Conservation (phyloP, 2,113 vertebrate genomes). For the Toxotes jaculatrix region DNA sequence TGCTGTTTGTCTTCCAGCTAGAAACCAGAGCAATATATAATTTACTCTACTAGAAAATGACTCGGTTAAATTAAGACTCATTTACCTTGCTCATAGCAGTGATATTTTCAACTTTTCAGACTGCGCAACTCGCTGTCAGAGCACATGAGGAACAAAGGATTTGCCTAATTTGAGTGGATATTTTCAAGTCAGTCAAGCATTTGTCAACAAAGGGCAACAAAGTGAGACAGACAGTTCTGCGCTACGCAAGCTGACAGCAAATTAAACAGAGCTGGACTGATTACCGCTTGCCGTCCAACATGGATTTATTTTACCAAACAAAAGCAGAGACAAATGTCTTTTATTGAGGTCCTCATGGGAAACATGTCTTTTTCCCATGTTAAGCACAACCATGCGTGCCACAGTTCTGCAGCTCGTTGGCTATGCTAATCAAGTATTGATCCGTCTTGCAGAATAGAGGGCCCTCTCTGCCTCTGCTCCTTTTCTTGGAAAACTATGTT, state of each 20-base stretch:
- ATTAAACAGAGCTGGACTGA: slow-evolving; percentile 74
- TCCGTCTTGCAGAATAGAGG: slow-evolving; percentile 18
- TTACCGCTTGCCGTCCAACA: slow-evolving; percentile 68
- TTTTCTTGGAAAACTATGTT: slow-evolving; percentile 77
- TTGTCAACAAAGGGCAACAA: slow-evolving; percentile 82
- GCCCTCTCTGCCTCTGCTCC: slow-evolving; percentile 39
- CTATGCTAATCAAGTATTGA: slow-evolving; percentile 59
- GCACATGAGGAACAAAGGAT: slow-evolving; percentile 67
- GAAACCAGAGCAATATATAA: slow-evolving; percentile 23
- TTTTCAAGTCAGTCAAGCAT: slow-evolving; percentile 78
- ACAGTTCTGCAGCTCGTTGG: slow-evolving; percentile 13
- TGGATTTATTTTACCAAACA: slow-evolving; percentile 78
- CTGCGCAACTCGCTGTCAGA: slow-evolving; percentile 13
- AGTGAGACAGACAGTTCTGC: slow-evolving; percentile 75
- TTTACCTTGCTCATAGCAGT: not conserved
- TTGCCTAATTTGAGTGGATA: slow-evolving; percentile 81
- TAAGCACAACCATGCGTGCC: slow-evolving; percentile 48
- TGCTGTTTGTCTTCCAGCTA: slow-evolving; percentile 40
- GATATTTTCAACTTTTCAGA: slow-evolving; percentile 15
- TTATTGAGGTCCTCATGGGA: slow-evolving; percentile 66
- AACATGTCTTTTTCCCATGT: slow-evolving; percentile 56
- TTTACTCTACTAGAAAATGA: slow-evolving; percentile 1
- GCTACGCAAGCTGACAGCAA: slow-evolving; percentile 65
- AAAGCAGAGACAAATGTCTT: slow-evolving; percentile 73
- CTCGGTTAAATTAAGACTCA: slow-evolving; percentile 18